These are phyloP conservation scores for Strix uralensis DNA, from an alignment of 2,113 vertebrate species.

Conservation along the genomic window DNA sequence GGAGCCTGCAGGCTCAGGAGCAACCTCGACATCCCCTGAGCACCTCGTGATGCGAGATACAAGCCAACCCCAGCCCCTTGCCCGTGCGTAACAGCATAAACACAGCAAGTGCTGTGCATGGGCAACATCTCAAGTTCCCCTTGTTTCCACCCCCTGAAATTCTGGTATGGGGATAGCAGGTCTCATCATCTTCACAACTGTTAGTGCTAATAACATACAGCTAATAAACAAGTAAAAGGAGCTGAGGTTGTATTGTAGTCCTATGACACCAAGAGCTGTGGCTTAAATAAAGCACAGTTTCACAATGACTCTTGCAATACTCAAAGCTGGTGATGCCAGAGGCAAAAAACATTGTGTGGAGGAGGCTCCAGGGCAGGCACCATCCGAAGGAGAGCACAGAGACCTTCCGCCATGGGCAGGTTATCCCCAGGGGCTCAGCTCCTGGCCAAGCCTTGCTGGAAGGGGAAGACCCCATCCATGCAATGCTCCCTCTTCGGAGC, in stretches of 20 bases:
- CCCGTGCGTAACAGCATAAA: accelerated
- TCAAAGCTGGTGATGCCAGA: not conserved
- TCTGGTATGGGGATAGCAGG: not conserved
- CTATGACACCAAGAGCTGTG: not conserved
- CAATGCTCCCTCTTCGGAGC: not conserved
- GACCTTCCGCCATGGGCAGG: not conserved
- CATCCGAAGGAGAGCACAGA: not conserved
- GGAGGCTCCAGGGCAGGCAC: not conserved
- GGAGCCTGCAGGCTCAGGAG: not conserved
- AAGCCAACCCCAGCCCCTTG: not conserved
- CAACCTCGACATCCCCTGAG: accelerated
- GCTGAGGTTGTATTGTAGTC: not conserved
- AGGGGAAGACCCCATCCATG: not conserved
- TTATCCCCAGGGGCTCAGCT: not conserved
- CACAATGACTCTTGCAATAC: not conserved
- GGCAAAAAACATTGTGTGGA: accelerated
- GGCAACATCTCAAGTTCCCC: not conserved
- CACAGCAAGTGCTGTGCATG: not conserved
- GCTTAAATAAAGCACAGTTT: not conserved
- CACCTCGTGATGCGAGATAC: accelerated
- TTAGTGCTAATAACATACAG: accelerated
- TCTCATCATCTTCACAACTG: not conserved
- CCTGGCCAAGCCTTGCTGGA: not conserved
- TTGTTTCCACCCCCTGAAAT: not conserved
- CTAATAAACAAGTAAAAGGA: not conserved